Base-by-base conservation (phyloP, 2,113 vertebrate species). In the Centrocercus urophasianus region DNA sequence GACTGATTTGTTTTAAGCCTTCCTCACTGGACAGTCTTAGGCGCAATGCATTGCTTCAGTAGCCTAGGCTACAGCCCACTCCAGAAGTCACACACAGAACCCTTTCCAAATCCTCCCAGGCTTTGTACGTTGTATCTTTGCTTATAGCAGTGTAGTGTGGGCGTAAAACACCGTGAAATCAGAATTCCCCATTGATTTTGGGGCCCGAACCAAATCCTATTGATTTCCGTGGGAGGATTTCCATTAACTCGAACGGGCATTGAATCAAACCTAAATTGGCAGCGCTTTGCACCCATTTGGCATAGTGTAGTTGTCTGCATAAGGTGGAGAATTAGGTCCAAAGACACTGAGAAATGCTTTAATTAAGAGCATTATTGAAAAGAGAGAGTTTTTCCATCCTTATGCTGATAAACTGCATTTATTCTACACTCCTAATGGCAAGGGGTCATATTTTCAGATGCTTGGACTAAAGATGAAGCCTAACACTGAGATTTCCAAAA, bases 221-320 rank as follows among this genome's bases (percentile, higher is more conserved):
- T 2, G 47, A 95, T 83, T 89, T 83, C 88, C 1, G 88, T 86
- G 79, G 95, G 94, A 97, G 93, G 88, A 86, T 93, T 96, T 90
- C 91, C 93, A 95, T 91, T 96, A 83, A 91, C 93, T 95, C 71
- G 69, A 89, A 91, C 32, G 89, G 95, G 93, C 91, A 95, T 60
- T 47, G 87, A 96, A 93, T 91, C 95, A 97, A 96, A 86, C 82
- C 75, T 80, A 74, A 95, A 89, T 93, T 97, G 94, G 96, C 95
- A 95, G 79, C 71, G 65, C 69, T 93, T 71, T 92, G 82, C 75
- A 83, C 75, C 88, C 93, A 85, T 85, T 95, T 96, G 93, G 95
- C 89, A 77, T 74, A 71, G 60, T 4, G 27, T 28, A 70, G 78
- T 70, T 93, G 69, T 65, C 72, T 95, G 93, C 94, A 94, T 89